phyloP scores from a whole-genome alignment of 1,140 invertebrate species.

The Tetramorium simillimum region DNA sequence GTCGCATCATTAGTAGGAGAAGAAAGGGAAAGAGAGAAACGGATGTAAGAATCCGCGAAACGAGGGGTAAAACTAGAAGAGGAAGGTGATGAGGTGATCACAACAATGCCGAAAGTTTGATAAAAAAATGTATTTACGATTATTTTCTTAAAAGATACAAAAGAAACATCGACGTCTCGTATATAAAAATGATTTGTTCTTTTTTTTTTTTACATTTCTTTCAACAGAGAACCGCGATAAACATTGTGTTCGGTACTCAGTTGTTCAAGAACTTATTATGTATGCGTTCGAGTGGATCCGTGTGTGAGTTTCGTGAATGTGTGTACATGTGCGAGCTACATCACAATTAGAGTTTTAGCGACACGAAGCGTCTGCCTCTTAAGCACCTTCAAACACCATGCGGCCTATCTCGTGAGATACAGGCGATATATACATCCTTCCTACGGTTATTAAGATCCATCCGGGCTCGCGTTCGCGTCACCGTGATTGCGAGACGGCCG shows the following conservation, averaged over 20 bases:
- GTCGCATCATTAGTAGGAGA: not conserved
- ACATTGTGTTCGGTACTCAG: not conserved
- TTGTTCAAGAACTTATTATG: not conserved
- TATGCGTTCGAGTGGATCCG: not conserved
- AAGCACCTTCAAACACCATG: conserved; percentile 39
- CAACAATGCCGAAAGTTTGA: conserved; percentile 25
- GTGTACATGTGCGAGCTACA: not conserved
- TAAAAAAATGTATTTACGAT: conserved; percentile 67
- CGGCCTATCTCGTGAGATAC: conserved; percentile 40
- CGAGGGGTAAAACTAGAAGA: not conserved
- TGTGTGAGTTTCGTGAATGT: not conserved
- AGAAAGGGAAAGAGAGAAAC: not conserved
- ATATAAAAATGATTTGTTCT: conserved; percentile 25
- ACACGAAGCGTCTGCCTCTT: conserved; percentile 32
- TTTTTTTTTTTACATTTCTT: conserved; percentile 3
- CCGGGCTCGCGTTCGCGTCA: not conserved
- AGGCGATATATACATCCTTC: conserved; percentile 39
- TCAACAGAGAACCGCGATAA: not conserved
- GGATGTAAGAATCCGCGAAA: not conserved
- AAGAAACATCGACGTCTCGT: conserved; percentile 53
- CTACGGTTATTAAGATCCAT: conserved; percentile 32
- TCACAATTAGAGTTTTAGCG: conserved; percentile 12
- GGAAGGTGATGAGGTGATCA: not conserved
- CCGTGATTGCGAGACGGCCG: conserved; percentile 31
- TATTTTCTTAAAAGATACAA: conserved; percentile 64